A percentile compares a stretch with the other conserved stretches of the same genome.
Conservation (phyloP, 2,113 vertebrate species). For the Rhinolophus ferrumequinum region DNA sequence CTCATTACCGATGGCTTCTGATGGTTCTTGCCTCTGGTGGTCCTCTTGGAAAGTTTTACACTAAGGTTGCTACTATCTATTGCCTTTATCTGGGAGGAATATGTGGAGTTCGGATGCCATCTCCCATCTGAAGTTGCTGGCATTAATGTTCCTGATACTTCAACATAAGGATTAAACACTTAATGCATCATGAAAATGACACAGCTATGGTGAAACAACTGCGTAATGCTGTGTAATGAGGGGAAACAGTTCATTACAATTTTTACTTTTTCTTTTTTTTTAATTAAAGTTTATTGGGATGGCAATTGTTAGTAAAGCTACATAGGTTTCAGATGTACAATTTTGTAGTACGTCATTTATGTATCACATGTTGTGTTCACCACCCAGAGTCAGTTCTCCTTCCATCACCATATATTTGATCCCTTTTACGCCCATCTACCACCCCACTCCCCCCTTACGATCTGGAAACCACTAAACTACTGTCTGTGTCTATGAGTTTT, state of each 20-base stretch:
- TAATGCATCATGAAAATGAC: neutral
- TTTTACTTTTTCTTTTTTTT: neutral
- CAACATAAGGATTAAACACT: neutral
- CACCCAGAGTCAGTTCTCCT: no score
- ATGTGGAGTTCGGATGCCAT: neutral
- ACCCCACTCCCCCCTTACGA: no score
- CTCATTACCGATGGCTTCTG: neutral
- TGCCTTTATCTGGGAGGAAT: neutral
- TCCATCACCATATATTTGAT: no score
- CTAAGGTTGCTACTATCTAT: neutral
- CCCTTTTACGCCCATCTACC: no score
- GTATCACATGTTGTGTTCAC: no score
- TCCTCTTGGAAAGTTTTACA: conserved; percentile 21
- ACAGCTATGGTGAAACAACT: neutral
- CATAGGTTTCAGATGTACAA: no score
- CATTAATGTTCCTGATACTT: neutral
- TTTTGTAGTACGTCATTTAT: no score
- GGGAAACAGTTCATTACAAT: neutral
- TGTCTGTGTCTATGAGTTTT: no score
- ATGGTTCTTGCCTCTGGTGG: neutral
- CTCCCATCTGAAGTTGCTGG: neutral
- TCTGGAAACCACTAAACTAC: no score
- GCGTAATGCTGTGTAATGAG: neutral
- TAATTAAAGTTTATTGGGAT: no score
- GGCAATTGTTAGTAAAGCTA: no score